Evolutionary conservation across 2,113 vertebrate species (phyloP).

Genomic region (Phyllopteryx taeniolatus): DNA sequence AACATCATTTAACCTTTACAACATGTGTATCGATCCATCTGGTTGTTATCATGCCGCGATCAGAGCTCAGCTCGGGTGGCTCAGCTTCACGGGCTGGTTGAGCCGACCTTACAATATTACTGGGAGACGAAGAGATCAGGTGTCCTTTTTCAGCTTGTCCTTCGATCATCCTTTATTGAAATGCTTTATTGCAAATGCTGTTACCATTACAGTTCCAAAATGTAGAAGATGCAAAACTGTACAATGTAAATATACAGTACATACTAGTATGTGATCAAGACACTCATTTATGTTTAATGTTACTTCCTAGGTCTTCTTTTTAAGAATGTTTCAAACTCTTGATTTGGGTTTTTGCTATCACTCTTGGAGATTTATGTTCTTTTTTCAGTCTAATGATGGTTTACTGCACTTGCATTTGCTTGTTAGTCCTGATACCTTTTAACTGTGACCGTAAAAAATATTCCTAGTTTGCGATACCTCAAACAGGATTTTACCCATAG

Average conservation of each 20-base stretch:
- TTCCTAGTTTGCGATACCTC: background rate
- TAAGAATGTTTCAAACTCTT: too few relatives aligned
- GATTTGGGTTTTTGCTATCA: too few relatives aligned
- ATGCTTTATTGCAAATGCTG: slow-evolving; percentile 43
- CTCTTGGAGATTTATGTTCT: too few relatives aligned
- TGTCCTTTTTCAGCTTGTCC: slow-evolving; percentile 51
- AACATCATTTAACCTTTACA: slow-evolving; percentile 85
- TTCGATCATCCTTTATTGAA: slow-evolving; percentile 59
- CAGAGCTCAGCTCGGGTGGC: slow-evolving; percentile 66
- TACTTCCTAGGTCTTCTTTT: too few relatives aligned
- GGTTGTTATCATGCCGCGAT: slow-evolving; percentile 70
- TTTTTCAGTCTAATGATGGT: background rate
- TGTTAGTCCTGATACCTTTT: slow-evolving; percentile 15
- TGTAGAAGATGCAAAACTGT: slow-evolving; percentile 39
- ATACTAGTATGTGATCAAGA: too few relatives aligned
- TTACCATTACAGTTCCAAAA: slow-evolving; percentile 46
- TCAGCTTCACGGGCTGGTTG: slow-evolving; percentile 60
- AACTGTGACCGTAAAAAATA: background rate
- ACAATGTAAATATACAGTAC: background rate
- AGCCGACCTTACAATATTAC: slow-evolving; percentile 58
- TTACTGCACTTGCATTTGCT: slow-evolving; percentile 17
- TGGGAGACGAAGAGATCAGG: slow-evolving; percentile 63
- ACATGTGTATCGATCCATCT: slow-evolving; percentile 76
- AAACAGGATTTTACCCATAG: too few relatives aligned
- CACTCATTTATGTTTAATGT: too few relatives aligned